Conservation (phyloP, 1,140 invertebrate species). For the Dendroctonus valens region DNA sequence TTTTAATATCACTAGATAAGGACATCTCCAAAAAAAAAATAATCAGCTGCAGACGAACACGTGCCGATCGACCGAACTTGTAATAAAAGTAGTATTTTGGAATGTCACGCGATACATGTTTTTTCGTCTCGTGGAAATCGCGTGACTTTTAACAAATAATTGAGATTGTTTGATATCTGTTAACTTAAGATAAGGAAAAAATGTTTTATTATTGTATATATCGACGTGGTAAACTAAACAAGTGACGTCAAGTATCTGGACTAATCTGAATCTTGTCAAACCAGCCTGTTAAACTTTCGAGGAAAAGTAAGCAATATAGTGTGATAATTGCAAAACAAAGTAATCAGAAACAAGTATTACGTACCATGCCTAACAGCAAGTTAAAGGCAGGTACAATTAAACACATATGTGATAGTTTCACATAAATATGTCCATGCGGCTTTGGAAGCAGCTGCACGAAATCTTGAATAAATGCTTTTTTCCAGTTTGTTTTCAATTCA, state of each 20-base stretch:
- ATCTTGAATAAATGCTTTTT: too few relatives aligned
- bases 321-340: too few relatives aligned
- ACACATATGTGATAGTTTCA: too few relatives aligned
- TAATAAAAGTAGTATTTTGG: not conserved
- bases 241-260: not conserved
- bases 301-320: too few relatives aligned
- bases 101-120: conserved; percentile 2
- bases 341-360: too few relatives aligned
- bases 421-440: too few relatives aligned
- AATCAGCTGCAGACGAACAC: not conserved
- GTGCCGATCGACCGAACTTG: not conserved
- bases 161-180: not conserved
- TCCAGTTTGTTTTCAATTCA: too few relatives aligned
- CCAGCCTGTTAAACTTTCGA: too few relatives aligned
- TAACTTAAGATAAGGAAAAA: conserved; percentile 1
- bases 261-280: not conserved
- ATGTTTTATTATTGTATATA: not conserved
- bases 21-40: not conserved
- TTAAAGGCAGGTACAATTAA: too few relatives aligned
- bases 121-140: conserved; percentile 12
- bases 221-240: not conserved
- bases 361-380: too few relatives aligned
- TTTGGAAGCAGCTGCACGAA: too few relatives aligned
- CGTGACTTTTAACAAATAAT: not conserved
- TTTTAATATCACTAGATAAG: not conserved